phyloP scores from a whole-genome alignment of 2,888 invertebrate species.

The Vanessa cardui region DNA sequence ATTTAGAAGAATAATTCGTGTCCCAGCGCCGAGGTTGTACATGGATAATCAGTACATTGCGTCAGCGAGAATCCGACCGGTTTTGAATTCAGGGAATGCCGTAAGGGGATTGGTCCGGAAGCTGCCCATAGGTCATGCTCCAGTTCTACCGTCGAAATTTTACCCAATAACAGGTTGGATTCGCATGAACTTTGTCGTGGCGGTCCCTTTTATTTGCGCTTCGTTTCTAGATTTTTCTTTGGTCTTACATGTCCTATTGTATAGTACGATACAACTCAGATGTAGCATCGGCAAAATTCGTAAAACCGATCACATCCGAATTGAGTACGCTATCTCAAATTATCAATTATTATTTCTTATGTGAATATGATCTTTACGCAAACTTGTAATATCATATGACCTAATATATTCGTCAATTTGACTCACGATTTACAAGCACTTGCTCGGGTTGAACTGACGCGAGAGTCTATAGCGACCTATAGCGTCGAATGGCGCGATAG shows the following conservation, averaged over 20 bases:
- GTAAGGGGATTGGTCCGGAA: conserved; percentile 78
- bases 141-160: conserved; percentile 82
- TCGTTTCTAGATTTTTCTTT: conserved; percentile 42
- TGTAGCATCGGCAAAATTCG: too few species aligned
- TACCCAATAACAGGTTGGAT: conserved; percentile 73
- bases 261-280: too few species aligned
- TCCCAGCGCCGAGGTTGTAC: conserved; percentile 66
- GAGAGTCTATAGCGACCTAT: too few species aligned
- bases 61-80: conserved; percentile 58
- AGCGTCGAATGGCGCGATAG: too few species aligned
- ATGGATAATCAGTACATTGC: conserved; percentile 58
- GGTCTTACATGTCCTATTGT: conserved; percentile 27
- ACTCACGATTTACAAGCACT: too few species aligned
- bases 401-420: too few species aligned
- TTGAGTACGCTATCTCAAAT: too few species aligned
- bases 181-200: conserved; percentile 57
- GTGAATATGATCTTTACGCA: too few species aligned
- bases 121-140: conserved; percentile 62
- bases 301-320: too few species aligned
- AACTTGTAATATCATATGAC: too few species aligned
- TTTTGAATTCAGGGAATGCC: conserved; percentile 54
- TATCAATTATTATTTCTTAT: too few species aligned
- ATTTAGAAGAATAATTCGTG: conserved; percentile 64
- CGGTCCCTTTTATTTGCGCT: conserved; percentile 41
- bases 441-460: too few species aligned